Percentiles rank a stretch among this genome's conserved stretches.
These are phyloP conservation scores for Pycnonotus jocosus DNA, from an alignment of 2,113 vertebrate genomes.

Conservation along the genomic window DNA sequence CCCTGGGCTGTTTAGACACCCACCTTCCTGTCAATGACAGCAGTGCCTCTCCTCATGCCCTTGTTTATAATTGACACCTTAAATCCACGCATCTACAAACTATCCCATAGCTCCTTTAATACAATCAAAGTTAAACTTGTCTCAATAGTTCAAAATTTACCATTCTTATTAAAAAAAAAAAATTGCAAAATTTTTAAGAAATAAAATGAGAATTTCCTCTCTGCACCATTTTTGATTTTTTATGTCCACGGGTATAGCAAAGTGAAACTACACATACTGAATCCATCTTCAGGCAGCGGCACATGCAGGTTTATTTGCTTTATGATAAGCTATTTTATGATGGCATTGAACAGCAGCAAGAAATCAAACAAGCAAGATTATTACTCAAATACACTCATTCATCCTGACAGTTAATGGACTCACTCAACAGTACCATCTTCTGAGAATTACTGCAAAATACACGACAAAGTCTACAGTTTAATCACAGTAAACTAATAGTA, in stretches of 20 bases:
- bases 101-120: not conserved
- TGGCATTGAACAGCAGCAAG: not conserved
- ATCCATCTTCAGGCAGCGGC: not conserved
- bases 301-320: not conserved
- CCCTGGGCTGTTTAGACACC: not conserved
- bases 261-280: not conserved
- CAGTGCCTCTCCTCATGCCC: fast-evolving
- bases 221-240: not conserved
- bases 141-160: not conserved
- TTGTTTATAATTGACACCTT: not conserved
- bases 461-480: not conserved
- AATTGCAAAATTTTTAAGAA: fast-evolving
- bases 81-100: not conserved
- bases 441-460: not conserved
- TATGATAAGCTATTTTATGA: not conserved
- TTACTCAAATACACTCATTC: not conserved
- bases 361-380: slow-evolving; percentile 4
- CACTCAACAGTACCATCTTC: not conserved
- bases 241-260: not conserved
- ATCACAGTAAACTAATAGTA: not conserved
- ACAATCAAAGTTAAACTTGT: not conserved
- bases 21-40: not conserved
- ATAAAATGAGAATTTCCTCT: not conserved
- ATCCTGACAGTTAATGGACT: not conserved
- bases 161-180: too few relatives aligned